Conservation (phyloP, 2,888 invertebrate genomes). For the Plebejus anna region DNA sequence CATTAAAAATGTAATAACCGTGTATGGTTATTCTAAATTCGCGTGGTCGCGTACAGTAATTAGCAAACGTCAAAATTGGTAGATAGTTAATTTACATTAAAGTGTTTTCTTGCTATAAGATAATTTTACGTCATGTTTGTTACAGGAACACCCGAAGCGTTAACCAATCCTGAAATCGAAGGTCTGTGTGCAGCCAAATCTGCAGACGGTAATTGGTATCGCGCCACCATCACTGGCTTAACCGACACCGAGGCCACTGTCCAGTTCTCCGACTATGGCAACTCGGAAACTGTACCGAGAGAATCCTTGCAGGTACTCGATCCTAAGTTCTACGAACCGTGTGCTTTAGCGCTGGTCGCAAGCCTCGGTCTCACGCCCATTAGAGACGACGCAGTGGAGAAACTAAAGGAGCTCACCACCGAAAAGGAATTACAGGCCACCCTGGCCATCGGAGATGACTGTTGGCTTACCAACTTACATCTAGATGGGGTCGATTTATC, state of each 20-base stretch:
- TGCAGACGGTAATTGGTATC: constrained; percentile 85
- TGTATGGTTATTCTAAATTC: too few species aligned
- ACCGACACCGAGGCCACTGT: constrained; percentile 71
- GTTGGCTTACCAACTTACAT: constrained; percentile 79
- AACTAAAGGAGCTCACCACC: constrained; percentile 62
- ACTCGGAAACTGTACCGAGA: constrained; percentile 77
- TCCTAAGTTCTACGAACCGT: constrained; percentile 66
- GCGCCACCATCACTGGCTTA: constrained; percentile 76
- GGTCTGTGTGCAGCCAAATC: constrained; percentile 82
- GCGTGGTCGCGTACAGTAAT: too few species aligned
- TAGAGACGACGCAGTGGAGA: constrained; percentile 59
- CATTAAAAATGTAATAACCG: too few species aligned
- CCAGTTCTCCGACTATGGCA: constrained; percentile 86
- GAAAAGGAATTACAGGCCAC: constrained; percentile 78
- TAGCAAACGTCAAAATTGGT: too few species aligned
- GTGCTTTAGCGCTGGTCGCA: constrained; percentile 60
- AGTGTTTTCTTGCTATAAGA: constrained; percentile 30
- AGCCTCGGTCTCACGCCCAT: constrained; percentile 61
- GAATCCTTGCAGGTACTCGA: constrained; percentile 71
- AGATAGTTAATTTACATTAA: background rate
- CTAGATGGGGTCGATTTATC: constrained; percentile 74
- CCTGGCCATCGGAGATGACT: constrained; percentile 71
- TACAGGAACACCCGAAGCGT: constrained; percentile 58
- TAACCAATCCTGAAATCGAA: constrained; percentile 70
- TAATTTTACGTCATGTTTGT: constrained; percentile 10